A percentile compares a stretch with the other conserved stretches of the same genome.
Conservation (phyloP, 1,140 invertebrate genomes). For the Stegodyphus mimosarum region DNA sequence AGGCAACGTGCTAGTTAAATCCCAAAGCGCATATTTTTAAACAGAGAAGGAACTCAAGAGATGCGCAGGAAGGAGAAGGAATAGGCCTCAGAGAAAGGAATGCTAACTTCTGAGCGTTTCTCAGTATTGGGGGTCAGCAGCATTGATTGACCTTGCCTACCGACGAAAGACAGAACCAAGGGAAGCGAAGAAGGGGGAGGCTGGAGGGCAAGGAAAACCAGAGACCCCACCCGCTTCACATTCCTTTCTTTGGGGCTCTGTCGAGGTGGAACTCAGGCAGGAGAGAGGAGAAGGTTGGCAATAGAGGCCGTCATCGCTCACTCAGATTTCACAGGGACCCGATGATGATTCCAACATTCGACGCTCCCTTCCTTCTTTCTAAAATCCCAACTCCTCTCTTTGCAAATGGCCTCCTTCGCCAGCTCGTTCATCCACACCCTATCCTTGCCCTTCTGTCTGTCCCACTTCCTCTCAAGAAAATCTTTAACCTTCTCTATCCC, state of each 20-base stretch:
- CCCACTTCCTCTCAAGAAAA: background rate
- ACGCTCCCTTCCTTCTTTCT: background rate
- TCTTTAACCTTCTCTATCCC: background rate
- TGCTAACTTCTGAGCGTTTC: background rate
- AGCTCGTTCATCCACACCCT: background rate
- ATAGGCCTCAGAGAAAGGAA: slow-evolving; percentile 11
- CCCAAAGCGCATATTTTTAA: background rate
- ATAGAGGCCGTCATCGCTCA: no score
- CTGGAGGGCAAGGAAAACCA: background rate
- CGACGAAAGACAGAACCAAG: slow-evolving; percentile 9
- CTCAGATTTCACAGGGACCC: no score
- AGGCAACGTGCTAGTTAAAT: background rate
- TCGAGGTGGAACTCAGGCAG: no score
- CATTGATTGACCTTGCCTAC: slow-evolving; percentile 18
- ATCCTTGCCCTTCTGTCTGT: slow-evolving; percentile 5
- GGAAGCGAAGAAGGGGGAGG: background rate
- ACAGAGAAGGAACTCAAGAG: background rate
- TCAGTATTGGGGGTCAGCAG: background rate
- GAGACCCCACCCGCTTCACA: background rate
- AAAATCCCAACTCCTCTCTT: no score
- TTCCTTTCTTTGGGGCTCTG: slow-evolving; percentile 9
- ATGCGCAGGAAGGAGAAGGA: background rate
- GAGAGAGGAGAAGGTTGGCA: no score
- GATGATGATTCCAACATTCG: background rate
- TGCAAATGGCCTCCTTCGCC: no score